Percentiles rank a stretch among this genome's conserved stretches.
phyloP scores from a whole-genome alignment of 2,888 invertebrate genomes.

The Phasia obesa region DNA sequence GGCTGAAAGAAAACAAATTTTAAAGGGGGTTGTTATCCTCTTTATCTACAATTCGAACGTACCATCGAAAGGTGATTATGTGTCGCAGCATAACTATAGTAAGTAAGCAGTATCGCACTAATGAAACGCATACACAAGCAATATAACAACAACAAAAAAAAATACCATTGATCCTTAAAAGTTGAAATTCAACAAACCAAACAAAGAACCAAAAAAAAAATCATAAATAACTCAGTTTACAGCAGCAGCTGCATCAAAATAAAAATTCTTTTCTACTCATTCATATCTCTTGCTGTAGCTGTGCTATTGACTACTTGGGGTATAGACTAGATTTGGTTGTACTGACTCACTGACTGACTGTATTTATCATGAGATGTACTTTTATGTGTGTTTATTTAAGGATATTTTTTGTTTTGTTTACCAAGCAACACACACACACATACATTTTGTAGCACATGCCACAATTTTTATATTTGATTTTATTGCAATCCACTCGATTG shows the following conservation, averaged over 20 bases:
- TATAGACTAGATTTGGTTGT: slow-evolving; percentile 47
- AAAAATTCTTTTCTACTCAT: slow-evolving; percentile 42
- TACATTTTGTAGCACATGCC: slow-evolving; percentile 65
- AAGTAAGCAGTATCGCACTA: slow-evolving; percentile 27
- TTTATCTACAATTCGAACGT: slow-evolving; percentile 50
- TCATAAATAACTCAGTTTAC: slow-evolving; percentile 69
- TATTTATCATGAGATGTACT: background rate
- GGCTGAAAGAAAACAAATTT: slow-evolving; percentile 19
- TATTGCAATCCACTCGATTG: slow-evolving; percentile 46
- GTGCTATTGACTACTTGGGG: background rate
- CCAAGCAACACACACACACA: slow-evolving; percentile 17
- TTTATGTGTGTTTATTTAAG: slow-evolving; percentile 43
- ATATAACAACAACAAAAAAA: slow-evolving; percentile 22
- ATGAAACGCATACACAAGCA: slow-evolving; percentile 4
- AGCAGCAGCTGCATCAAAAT: slow-evolving; percentile 64
- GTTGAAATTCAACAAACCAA: slow-evolving; percentile 54
- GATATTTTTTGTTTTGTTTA: slow-evolving; percentile 34
- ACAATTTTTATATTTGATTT: slow-evolving; percentile 66
- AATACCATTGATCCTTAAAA: slow-evolving; percentile 67
- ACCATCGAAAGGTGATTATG: slow-evolving; percentile 56
- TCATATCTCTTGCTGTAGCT: slow-evolving; percentile 18
- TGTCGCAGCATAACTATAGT: slow-evolving; percentile 62
- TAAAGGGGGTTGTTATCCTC: slow-evolving; percentile 61
- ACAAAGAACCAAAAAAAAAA: slow-evolving; percentile 55
- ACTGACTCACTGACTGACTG: slow-evolving; percentile 46